Percentiles rank a stretch among this genome's conserved stretches.
phyloP scores from a whole-genome alignment of 2,113 vertebrate species.

The Saccopteryx bilineata region DNA sequence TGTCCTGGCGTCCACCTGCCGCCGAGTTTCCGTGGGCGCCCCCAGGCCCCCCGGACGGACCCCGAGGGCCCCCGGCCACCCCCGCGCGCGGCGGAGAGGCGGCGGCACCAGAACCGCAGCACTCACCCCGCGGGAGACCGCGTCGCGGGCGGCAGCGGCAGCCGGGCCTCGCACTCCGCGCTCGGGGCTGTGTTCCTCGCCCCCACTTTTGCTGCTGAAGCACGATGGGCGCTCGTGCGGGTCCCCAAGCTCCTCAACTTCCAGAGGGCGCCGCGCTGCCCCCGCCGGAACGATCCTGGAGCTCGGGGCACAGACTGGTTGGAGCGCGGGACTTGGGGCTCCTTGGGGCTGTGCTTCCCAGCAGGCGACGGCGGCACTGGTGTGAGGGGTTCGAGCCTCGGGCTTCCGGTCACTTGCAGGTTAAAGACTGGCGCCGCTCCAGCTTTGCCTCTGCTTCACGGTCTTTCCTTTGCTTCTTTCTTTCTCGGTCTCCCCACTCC shows the following conservation, averaged over 20 bases:
- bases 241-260: conserved; percentile 45
- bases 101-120: background rate
- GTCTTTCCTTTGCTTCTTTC: background rate
- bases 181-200: conserved; percentile 17
- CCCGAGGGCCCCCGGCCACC: conserved; percentile 3
- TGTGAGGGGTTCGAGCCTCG: conserved; percentile 40
- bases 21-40: conserved; percentile 49
- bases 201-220: conserved; percentile 67
- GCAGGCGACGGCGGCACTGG: background rate
- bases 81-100: background rate
- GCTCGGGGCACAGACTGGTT: conserved; percentile 41
- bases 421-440: background rate
- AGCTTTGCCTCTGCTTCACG: background rate
- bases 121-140: conserved; percentile 73
- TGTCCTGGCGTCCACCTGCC: background rate
- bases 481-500: background rate
- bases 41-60: background rate
- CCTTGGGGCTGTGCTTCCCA: background rate
- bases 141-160: background rate
- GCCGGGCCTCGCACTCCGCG: conserved; percentile 15
- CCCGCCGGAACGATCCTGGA: conserved; percentile 37
- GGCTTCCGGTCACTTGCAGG: conserved; percentile 63
- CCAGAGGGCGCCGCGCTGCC: background rate
- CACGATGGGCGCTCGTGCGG: conserved; percentile 5
- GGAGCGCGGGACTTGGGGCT: conserved; percentile 34